Percentiles rank a stretch among this genome's conserved stretches.
Conservation (phyloP, 2,888 invertebrate species). For the Lutraria lutraria region DNA sequence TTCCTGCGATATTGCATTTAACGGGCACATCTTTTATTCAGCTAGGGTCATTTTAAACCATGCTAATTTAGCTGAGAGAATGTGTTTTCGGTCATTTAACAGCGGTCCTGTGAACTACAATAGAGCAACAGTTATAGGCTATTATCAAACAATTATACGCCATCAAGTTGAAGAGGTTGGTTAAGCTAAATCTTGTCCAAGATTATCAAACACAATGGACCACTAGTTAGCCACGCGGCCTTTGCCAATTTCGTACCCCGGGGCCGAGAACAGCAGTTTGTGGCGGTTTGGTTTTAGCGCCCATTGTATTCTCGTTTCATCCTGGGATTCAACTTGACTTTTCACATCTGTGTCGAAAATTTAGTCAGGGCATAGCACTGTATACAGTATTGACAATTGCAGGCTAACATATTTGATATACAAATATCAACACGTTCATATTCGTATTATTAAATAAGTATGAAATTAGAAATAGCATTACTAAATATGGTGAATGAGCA, state of each 20-base stretch:
- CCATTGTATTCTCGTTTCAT: slow-evolving; percentile 24
- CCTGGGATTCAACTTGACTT: background rate
- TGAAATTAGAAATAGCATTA: no score
- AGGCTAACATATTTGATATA: no score
- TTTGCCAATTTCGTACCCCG: slow-evolving; percentile 45
- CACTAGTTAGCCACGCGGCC: slow-evolving; percentile 35
- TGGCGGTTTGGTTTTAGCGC: background rate
- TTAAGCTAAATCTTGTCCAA: slow-evolving; percentile 33
- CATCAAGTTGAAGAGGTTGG: slow-evolving; percentile 31
- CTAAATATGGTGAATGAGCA: no score
- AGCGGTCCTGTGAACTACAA: slow-evolving; percentile 38
- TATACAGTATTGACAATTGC: no score
- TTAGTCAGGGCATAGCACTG: no score
- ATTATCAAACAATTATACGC: slow-evolving; percentile 47
- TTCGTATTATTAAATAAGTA: no score
- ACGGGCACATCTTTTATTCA: slow-evolving; percentile 25
- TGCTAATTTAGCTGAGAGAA: slow-evolving; percentile 37
- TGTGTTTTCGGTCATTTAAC: slow-evolving; percentile 47
- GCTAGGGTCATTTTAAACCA: slow-evolving; percentile 41
- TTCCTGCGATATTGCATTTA: slow-evolving; percentile 39
- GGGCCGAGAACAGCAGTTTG: slow-evolving; percentile 36
- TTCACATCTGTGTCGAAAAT: slow-evolving; percentile 28
- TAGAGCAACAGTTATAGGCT: slow-evolving; percentile 39
- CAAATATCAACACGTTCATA: no score
- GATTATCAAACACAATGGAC: slow-evolving; percentile 40